Evolutionary conservation across 2,888 invertebrate species (phyloP).

Genomic region (Pyrocoelia pectoralis): DNA sequence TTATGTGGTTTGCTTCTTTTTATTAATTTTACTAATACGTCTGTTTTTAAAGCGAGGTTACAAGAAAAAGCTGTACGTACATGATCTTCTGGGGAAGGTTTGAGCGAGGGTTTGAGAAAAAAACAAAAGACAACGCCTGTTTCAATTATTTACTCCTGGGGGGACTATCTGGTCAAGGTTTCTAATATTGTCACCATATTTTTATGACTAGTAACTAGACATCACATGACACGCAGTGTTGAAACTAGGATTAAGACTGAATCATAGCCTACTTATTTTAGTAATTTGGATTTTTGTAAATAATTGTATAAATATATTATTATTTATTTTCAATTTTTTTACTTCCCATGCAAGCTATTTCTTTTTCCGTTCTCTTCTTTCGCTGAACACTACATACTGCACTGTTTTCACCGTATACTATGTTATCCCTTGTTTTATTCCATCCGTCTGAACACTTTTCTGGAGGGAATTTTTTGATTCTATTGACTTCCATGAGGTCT

Average conservation of each 20-base stretch:
- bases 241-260: constrained; percentile 31
- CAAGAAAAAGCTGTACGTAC: constrained; percentile 77
- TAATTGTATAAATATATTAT: constrained; percentile 23
- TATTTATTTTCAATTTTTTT: constrained; percentile 7
- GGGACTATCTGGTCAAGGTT: constrained; percentile 40
- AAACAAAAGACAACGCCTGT: constrained; percentile 5
- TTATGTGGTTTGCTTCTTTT: constrained; percentile 72
- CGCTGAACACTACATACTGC: too few relatives aligned
- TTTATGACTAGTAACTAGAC: constrained; percentile 28
- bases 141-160: constrained; percentile 40
- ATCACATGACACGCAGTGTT: constrained; percentile 28
- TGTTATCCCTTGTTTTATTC: too few relatives aligned
- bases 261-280: constrained; percentile 21
- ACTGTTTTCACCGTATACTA: too few relatives aligned
- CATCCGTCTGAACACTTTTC: too few relatives aligned
- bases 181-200: constrained; percentile 16
- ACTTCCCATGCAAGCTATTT: not conserved
- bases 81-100: constrained; percentile 76
- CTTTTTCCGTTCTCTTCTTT: too few relatives aligned
- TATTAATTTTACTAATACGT: constrained; percentile 70
- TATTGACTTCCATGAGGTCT: too few relatives aligned
- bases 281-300: constrained; percentile 17
- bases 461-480: too few relatives aligned
- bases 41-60: constrained; percentile 78
- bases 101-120: constrained; percentile 60